A percentile compares a stretch with the other conserved stretches of the same genome.
Conservation (phyloP, 2,888 invertebrate genomes). For the Pheosia gnoma region DNA sequence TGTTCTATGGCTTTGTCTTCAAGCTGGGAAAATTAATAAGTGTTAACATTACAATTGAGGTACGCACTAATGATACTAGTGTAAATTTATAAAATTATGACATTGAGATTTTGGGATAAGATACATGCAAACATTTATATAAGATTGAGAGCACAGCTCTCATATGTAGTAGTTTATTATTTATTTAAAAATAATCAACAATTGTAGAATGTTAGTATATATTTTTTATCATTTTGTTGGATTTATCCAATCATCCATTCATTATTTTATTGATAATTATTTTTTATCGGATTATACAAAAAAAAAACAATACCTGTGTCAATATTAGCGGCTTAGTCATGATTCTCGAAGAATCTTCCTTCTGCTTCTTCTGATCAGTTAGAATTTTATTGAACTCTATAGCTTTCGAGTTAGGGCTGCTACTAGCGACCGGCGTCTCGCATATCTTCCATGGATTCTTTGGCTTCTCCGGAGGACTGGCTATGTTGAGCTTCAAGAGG, state of each 20-base stretch:
- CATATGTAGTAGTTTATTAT: too few species aligned
- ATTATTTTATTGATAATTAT: too few species aligned
- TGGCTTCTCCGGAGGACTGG: slow-evolving; percentile 70
- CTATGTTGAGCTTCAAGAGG: slow-evolving; percentile 55
- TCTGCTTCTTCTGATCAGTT: slow-evolving; percentile 89
- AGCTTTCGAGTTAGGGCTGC: slow-evolving; percentile 69
- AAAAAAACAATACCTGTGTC: slow-evolving; percentile 86
- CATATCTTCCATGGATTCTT: slow-evolving; percentile 79
- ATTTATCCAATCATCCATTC: too few species aligned
- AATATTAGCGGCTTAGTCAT: slow-evolving; percentile 88
- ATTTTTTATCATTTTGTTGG: too few species aligned
- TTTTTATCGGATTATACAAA: not conserved
- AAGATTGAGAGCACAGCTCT: too few species aligned
- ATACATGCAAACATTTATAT: too few species aligned
- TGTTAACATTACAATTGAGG: too few species aligned
- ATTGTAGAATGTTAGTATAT: too few species aligned
- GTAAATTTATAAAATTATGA: too few species aligned
- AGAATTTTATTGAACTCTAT: slow-evolving; percentile 84
- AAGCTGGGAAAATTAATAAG: slow-evolving; percentile 79
- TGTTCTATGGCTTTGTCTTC: slow-evolving; percentile 95
- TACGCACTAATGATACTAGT: too few species aligned
- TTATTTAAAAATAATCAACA: too few species aligned
- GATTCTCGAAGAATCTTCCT: slow-evolving; percentile 88
- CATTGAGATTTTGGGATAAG: too few species aligned
- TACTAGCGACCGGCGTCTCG: slow-evolving; percentile 59